These are phyloP conservation scores for Thinocorus orbignyianus DNA, from an alignment of 2,113 vertebrate species.

Conservation along the genomic window DNA sequence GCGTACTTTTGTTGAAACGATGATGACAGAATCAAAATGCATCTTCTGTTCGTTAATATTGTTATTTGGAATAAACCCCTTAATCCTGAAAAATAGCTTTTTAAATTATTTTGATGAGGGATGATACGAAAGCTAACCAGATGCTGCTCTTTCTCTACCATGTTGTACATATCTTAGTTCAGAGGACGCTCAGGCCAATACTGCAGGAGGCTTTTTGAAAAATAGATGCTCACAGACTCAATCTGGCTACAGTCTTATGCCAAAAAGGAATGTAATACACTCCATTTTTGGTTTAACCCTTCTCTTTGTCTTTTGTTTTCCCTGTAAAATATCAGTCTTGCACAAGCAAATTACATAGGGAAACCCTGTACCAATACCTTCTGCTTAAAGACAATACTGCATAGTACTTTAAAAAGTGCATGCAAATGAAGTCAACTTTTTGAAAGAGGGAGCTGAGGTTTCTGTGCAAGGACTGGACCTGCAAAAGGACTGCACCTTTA, in stretches of 20 bases:
- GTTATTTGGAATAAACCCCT: background rate
- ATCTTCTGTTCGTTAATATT: background rate
- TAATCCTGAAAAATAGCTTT: background rate
- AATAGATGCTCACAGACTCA: background rate
- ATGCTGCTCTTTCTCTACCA: background rate
- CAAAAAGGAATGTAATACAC: background rate
- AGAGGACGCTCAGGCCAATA: background rate
- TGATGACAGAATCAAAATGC: background rate
- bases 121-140: background rate
- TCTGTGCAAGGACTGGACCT: background rate
- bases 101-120: background rate
- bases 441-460: background rate
- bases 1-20: background rate
- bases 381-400: background rate
- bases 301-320: background rate
- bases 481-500: background rate
- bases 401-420: background rate
- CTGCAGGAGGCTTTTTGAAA: background rate
- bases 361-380: background rate
- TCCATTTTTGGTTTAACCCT: background rate
- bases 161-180: background rate
- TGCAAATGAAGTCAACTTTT: background rate
- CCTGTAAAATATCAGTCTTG: background rate
- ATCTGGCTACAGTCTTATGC: background rate
- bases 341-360: background rate